Evolutionary conservation across 2,888 invertebrate species (phyloP), one percentile per base, ranked within the genome.

Genomic region (Melieria picta): DNA sequence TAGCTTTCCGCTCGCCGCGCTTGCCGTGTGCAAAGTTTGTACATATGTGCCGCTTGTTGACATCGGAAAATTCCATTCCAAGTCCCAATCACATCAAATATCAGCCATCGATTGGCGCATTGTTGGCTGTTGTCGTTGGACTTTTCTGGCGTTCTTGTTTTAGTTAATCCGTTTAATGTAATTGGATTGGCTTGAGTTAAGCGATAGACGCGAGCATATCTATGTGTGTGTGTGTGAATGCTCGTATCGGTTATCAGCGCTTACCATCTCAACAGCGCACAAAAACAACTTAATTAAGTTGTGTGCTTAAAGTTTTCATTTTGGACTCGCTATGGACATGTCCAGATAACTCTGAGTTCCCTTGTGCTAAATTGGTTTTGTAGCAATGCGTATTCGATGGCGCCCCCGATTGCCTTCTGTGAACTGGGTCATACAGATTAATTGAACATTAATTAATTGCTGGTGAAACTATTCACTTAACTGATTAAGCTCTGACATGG

Each of bases 281-380:
- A 68, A 10, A 74, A 80, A 78, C 80, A 82, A 80, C 80, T 80
- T 80, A 82, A 80, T 80, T 81, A 80, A 81, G 79, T 82, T 80
- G 77, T 75, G 72, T 79, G 75, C 76, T 50, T 46, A 13, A 7
- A 7, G 11, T 63, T 16, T 48, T 16, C n/a, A 48, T 13, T 16
- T 46, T 72, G 66, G 68, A 69, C 30, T 48, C 10, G 42, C 50
- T 67, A 58, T 43, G 13, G 30, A 9, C 30, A 63, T 64, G 64
- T 57, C 61, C 62, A 50, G 42, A 30, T 30, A 30, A 30, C 30
- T 30, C 30, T 30, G 30, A 30, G 30, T 30, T 30, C 30, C 3
- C 2, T 30, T 2, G 30, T 30, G 30, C 30, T 30, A 1, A 30
- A 30, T 30, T 30, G 30, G 30, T 30, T 30, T 30, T 30, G 3